These are phyloP conservation scores for Leucozona laternaria DNA, from an alignment of 2,888 invertebrate species.

Conservation along the genomic window DNA sequence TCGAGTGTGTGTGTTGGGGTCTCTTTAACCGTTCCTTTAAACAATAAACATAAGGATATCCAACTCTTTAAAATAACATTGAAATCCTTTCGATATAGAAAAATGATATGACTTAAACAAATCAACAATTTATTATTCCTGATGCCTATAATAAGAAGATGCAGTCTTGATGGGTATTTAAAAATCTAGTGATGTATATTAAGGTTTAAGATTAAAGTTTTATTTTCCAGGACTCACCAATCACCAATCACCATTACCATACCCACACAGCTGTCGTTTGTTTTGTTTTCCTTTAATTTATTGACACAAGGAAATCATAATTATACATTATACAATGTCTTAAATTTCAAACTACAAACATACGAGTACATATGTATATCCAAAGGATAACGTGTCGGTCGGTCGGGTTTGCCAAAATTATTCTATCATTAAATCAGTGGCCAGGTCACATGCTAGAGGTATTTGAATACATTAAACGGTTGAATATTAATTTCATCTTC, in stretches of 20 bases:
- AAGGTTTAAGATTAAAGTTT: too few relatives aligned
- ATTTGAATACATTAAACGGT: conserved; percentile 44
- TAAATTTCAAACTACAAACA: background rate
- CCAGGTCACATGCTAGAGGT: conserved; percentile 19
- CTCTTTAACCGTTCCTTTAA: background rate
- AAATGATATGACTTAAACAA: too few relatives aligned
- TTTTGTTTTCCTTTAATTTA: conserved; percentile 5
- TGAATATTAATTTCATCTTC: conserved; percentile 33
- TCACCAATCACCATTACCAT: too few relatives aligned
- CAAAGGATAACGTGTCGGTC: background rate
- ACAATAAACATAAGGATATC: background rate
- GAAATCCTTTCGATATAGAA: background rate
- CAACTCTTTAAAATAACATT: background rate
- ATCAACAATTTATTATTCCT: too few relatives aligned
- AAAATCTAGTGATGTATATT: too few relatives aligned
- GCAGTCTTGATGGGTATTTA: too few relatives aligned
- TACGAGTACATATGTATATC: too few relatives aligned
- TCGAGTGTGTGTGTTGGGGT: background rate
- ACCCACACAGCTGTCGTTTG: conserved; percentile 2
- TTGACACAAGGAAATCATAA: background rate
- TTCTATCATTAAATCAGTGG: conserved; percentile 57
- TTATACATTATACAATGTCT: background rate
- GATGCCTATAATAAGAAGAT: too few relatives aligned
- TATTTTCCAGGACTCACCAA: background rate
- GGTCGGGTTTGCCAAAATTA: conserved; percentile 19